Conservation (phyloP, 2,888 invertebrate species). For the Leptogaster cylindrica region DNA sequence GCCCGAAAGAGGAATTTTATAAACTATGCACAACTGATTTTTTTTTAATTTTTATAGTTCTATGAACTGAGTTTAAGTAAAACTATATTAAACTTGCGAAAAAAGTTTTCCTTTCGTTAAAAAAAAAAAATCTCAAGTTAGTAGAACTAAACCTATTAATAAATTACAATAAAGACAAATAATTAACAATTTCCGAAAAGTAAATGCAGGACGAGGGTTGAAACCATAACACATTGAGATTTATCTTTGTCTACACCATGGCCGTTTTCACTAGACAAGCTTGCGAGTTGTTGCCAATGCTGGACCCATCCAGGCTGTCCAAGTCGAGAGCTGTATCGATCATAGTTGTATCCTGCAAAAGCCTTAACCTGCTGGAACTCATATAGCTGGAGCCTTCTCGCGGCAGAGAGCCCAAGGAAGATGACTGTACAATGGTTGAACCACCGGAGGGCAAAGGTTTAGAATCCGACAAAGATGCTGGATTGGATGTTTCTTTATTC, state of each 20-base stretch:
- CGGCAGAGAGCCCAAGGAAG: background rate
- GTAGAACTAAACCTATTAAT: slow-evolving; percentile 16
- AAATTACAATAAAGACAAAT: slow-evolving; percentile 22
- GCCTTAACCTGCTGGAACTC: slow-evolving; percentile 75
- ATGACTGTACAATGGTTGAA: slow-evolving; percentile 4
- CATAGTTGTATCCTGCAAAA: slow-evolving; percentile 88
- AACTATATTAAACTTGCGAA: slow-evolving; percentile 1
- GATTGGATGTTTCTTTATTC: slow-evolving; percentile 44
- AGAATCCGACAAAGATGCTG: slow-evolving; percentile 13
- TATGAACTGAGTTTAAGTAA: slow-evolving; percentile 13
- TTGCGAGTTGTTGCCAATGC: slow-evolving; percentile 72
- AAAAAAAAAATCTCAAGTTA: background rate
- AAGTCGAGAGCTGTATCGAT: slow-evolving; percentile 88
- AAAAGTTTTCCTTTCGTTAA: background rate
- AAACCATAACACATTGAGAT: too few relatives aligned
- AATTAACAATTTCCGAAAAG: slow-evolving; percentile 21
- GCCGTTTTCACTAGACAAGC: slow-evolving; percentile 70
- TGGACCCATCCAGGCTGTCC: slow-evolving; percentile 81
- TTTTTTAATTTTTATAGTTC: slow-evolving; percentile 7
- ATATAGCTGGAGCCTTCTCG: slow-evolving; percentile 62
- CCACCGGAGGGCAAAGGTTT: slow-evolving; percentile 27
- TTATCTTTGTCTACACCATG: slow-evolving; percentile 55
- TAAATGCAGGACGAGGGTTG: slow-evolving; percentile 24
- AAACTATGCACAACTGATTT: background rate
- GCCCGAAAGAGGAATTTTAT: slow-evolving; percentile 17